Evolutionary conservation across 2,888 invertebrate genomes (phyloP).

Genomic region (Melanargia galathea): DNA sequence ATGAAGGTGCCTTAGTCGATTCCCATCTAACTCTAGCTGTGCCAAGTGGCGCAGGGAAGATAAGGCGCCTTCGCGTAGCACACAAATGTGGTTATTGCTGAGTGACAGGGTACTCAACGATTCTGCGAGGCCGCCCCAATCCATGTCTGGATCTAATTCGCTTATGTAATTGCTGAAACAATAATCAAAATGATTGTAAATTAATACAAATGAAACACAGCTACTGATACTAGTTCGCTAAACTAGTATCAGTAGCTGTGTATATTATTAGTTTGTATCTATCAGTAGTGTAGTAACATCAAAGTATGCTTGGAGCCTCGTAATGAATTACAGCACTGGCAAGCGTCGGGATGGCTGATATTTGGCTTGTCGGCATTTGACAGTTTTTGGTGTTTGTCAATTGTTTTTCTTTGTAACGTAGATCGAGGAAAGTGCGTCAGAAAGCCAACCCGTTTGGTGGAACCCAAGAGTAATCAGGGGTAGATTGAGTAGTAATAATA

Average conservation of each 20-base stretch:
- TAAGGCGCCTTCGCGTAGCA: slow-evolving; percentile 73
- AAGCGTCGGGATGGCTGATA: too few species aligned
- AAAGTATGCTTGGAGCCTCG: too few species aligned
- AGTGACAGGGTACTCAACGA: slow-evolving; percentile 88
- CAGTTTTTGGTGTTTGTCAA: too few species aligned
- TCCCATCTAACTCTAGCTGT: slow-evolving; percentile 85
- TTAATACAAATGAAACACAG: not conserved
- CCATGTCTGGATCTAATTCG: slow-evolving; percentile 56
- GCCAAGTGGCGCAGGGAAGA: slow-evolving; percentile 83
- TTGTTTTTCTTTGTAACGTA: too few species aligned
- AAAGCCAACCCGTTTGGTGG: too few species aligned
- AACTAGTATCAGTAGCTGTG: too few species aligned
- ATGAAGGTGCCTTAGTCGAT: slow-evolving; percentile 83
- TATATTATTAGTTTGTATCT: too few species aligned
- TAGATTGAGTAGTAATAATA: not conserved
- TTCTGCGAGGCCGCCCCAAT: slow-evolving; percentile 88
- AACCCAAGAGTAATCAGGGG: too few species aligned
- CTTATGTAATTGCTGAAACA: slow-evolving; percentile 86
- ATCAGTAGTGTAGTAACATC: too few species aligned
- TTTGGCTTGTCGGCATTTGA: too few species aligned
- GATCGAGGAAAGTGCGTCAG: too few species aligned
- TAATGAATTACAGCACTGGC: too few species aligned
- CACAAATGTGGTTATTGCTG: slow-evolving; percentile 87
- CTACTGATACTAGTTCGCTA: not conserved
- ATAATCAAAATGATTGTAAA: not conserved